Evolutionary conservation across 2,113 vertebrate genomes (phyloP).

Genomic region (Apteryx mantelli): DNA sequence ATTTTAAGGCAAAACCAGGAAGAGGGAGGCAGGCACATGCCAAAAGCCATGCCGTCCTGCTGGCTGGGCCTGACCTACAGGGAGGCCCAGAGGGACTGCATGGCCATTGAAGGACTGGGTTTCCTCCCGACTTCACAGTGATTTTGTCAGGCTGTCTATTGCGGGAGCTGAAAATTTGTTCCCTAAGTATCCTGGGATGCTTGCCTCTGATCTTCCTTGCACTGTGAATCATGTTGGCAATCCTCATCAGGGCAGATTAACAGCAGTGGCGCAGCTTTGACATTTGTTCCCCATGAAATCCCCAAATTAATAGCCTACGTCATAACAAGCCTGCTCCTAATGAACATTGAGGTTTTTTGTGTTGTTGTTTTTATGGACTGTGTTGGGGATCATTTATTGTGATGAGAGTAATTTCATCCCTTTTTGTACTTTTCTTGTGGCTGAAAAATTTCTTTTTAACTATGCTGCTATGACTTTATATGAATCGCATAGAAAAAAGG

Average conservation of each 20-base stretch:
- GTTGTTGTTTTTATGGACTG: neutral
- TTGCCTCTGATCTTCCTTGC: neutral
- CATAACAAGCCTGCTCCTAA: neutral
- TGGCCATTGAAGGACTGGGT: neutral
- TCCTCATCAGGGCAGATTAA: neutral
- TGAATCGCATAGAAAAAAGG: neutral
- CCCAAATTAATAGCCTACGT: neutral
- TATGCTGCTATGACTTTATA: neutral
- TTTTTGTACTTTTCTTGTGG: neutral
- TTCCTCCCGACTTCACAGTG: neutral
- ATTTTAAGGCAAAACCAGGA: neutral
- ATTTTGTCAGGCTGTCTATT: neutral
- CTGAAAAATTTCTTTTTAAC: neutral
- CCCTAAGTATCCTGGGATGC: neutral
- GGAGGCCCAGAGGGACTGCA: neutral
- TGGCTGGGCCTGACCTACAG: neutral
- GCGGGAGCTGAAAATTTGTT: neutral
- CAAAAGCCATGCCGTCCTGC: neutral
- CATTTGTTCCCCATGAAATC: neutral
- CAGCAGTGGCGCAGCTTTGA: neutral
- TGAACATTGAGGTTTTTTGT: accelerated
- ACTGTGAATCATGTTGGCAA: neutral
- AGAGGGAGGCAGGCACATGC: neutral
- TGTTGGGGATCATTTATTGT: neutral
- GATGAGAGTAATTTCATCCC: neutral